Base-by-base conservation (phyloP, 92 coral and sea anemone species). In the Palythoa grandiflora region DNA sequence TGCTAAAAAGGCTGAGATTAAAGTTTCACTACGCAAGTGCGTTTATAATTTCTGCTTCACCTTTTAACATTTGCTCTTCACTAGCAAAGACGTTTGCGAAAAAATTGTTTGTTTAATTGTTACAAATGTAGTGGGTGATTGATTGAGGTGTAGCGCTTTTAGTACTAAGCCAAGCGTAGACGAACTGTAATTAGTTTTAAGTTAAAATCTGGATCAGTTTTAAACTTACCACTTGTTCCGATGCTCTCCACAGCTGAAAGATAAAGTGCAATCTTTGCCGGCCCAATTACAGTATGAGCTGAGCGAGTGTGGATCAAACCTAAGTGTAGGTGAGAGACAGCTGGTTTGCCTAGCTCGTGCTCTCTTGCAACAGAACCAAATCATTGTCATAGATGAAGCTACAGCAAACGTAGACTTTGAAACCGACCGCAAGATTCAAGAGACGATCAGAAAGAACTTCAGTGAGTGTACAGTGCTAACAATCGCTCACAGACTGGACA, bases 381-480 rank as follows among this genome's bases (percentile, higher is more conserved):
- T 80, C 9, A 80, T 80, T 19, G 51, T 80, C 38, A 80, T 80
- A 6, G 85, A 80, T 63, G 85, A 80, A 80, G 85, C 85, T n/a
- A 80, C 85, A 40, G 85, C 85, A 50, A 80, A 80, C 73, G 85
- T 80, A 28, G 85, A 80, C 72, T 61, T 80, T 80, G 85, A 80
- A 44, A 80, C 85, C 3, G 85, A 80, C 85, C 85, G 85, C 16
- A 80, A 80, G 73, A 80, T 78, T 57, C 84, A 78, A 15, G 71
- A 78, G 39, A 63, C 85, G 38, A 65, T 80, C 40, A 80, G 85
- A 61, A 44, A 61, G 73, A 80, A 38, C 85, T 80, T 80, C 74
- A 38, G 55, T 5, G 28, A 28, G 28, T 28, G 28, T 28, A 28
- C 28, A 28, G 28, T 28, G 28, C 28, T 28, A 28, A 28, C 85